These are phyloP conservation scores for Steinernema feltiae DNA, from an alignment of 1,140 invertebrate genomes.

Conservation along the genomic window DNA sequence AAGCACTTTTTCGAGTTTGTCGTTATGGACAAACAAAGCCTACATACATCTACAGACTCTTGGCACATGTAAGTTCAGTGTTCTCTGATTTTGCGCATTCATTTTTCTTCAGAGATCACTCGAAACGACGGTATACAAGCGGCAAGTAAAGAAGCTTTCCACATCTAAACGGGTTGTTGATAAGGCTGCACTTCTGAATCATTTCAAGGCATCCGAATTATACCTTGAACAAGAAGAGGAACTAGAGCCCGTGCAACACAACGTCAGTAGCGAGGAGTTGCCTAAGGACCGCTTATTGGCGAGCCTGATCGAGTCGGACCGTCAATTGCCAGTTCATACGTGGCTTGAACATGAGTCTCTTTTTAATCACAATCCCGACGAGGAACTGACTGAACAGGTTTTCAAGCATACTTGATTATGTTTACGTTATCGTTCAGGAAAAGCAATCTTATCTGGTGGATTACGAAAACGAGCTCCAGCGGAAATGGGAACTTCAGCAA, in stretches of 20 bases:
- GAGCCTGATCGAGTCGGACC: neutral
- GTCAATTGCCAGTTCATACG: neutral
- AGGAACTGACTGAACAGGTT: neutral
- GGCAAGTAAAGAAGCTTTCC: neutral
- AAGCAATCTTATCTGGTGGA: too few species aligned
- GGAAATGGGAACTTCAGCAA: too few species aligned
- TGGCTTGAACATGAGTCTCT: neutral
- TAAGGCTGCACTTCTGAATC: neutral
- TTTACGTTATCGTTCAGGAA: too few species aligned
- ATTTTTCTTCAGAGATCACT: neutral
- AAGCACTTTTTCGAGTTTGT: neutral
- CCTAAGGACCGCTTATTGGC: neutral
- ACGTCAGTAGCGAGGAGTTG: neutral
- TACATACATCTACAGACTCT: neutral
- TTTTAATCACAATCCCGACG: neutral
- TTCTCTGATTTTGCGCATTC: neutral
- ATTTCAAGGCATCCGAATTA: neutral
- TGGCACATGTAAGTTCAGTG: neutral
- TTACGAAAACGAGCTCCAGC: too few species aligned
- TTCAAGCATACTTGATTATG: too few species aligned
- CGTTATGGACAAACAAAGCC: neutral
- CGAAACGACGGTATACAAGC: neutral
- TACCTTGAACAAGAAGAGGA: neutral
- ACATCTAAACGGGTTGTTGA: neutral
- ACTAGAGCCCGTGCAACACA: neutral